Evolutionary conservation across 1,140 invertebrate species (phyloP).

Genomic region (Meteorus sp.): DNA sequence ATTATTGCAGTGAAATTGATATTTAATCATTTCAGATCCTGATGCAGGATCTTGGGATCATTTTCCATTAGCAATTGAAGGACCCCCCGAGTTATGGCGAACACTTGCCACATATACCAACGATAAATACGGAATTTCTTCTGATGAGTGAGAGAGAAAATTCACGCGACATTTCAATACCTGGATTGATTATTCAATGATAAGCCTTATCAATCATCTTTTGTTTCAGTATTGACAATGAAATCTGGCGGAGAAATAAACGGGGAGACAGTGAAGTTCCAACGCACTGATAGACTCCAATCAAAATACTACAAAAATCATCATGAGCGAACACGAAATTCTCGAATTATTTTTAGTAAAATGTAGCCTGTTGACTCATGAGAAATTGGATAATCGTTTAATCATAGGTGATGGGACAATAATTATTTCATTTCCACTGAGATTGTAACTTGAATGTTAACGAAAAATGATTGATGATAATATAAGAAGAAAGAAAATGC

Average conservation of each 20-base stretch:
- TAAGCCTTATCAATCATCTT: constrained; percentile 12
- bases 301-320: background rate
- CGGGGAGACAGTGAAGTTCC: constrained; percentile 12
- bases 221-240: constrained; percentile 40
- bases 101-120: constrained; percentile 43
- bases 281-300: background rate
- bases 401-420: background rate
- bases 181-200: constrained; percentile 6
- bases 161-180: constrained; percentile 8
- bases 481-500: too few species aligned
- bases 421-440: too few species aligned
- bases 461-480: too few species aligned
- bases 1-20: background rate
- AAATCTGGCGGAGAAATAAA: constrained; percentile 43
- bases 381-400: background rate
- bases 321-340: background rate
- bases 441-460: too few species aligned
- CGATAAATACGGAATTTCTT: constrained; percentile 29
- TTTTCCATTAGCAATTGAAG: constrained; percentile 49
- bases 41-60: constrained; percentile 41
- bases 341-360: too few species aligned
- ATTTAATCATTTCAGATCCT: constrained; percentile 9
- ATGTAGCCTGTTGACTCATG: too few species aligned
- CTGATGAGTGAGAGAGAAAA: constrained; percentile 38
- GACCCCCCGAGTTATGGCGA: constrained; percentile 47